Conservation (phyloP, 1,140 invertebrate species). For the Eufriesea mexicana region DNA sequence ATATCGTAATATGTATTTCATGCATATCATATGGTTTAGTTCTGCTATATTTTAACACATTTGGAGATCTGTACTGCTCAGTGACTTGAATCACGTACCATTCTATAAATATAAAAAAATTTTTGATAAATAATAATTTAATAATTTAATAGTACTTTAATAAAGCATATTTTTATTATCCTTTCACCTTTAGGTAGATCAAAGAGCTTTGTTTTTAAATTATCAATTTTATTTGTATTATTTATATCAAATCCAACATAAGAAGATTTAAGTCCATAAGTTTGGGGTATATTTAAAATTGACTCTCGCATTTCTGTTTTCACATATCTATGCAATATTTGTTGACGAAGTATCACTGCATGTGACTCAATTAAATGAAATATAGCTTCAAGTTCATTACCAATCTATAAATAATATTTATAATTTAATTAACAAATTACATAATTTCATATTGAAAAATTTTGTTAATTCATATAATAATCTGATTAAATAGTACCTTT, state of each 20-base stretch:
- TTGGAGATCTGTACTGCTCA: constrained; percentile 81
- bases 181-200: constrained; percentile 73
- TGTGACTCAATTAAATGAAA: constrained; percentile 76
- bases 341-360: constrained; percentile 72
- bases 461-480: neutral
- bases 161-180: neutral
- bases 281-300: constrained; percentile 51
- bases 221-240: constrained; percentile 69
- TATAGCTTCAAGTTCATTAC: constrained; percentile 72
- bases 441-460: constrained; percentile 4
- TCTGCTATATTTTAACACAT: constrained; percentile 73
- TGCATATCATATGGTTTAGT: constrained; percentile 78
- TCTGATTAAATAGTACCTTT: constrained; percentile 62
- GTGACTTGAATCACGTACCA: constrained; percentile 85
- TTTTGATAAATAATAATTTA: constrained; percentile 8
- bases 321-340: constrained; percentile 69
- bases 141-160: constrained; percentile 14
- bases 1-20: constrained; percentile 82
- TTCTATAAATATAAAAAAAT: constrained; percentile 78
- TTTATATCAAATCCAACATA: constrained; percentile 68
- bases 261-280: constrained; percentile 65
- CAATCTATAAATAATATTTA: constrained; percentile 39
- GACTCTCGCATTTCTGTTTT: constrained; percentile 67
- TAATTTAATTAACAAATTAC: neutral
- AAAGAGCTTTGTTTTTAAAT: constrained; percentile 63